These are phyloP conservation scores for Dermochelys coriacea DNA, from an alignment of 2,797 vertebrate genomes.

Conservation along the genomic window DNA sequence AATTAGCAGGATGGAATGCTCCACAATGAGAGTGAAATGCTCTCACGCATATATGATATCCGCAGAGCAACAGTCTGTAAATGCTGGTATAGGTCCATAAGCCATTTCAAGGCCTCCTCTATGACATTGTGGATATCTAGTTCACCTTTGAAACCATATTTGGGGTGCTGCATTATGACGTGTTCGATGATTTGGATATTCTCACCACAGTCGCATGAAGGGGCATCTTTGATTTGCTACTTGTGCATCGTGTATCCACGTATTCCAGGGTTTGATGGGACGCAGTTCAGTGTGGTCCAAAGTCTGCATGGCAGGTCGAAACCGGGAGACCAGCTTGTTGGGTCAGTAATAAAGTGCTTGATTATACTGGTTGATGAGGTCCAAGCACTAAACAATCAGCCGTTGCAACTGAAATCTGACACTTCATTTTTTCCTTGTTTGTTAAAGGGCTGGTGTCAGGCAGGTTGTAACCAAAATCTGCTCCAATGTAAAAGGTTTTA, in stretches of 20 bases:
- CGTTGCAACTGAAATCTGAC: rapidly evolving
- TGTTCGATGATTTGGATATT: neutral
- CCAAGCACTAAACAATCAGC: neutral
- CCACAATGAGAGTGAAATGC: neutral
- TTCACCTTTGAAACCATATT: no score
- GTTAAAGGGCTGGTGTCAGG: constrained; percentile 38
- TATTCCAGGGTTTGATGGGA: neutral
- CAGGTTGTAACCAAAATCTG: constrained; percentile 30
- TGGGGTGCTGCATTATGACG: no score
- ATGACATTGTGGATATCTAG: no score
- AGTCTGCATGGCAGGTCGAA: neutral
- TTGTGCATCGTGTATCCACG: neutral
- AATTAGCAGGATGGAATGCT: neutral
- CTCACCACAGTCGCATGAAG: neutral
- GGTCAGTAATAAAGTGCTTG: neutral
- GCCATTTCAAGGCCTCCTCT: no score
- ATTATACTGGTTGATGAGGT: neutral
- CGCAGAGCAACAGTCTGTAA: no score
- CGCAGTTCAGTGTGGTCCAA: neutral
- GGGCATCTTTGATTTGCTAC: neutral
- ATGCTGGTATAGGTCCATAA: no score
- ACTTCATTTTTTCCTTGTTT: constrained; percentile 24
- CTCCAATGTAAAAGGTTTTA: constrained; percentile 32
- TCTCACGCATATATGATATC: no score
- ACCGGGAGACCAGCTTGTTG: neutral